Base-by-base conservation (phyloP, 2,888 invertebrate species). In the Apotomis betuletana region DNA sequence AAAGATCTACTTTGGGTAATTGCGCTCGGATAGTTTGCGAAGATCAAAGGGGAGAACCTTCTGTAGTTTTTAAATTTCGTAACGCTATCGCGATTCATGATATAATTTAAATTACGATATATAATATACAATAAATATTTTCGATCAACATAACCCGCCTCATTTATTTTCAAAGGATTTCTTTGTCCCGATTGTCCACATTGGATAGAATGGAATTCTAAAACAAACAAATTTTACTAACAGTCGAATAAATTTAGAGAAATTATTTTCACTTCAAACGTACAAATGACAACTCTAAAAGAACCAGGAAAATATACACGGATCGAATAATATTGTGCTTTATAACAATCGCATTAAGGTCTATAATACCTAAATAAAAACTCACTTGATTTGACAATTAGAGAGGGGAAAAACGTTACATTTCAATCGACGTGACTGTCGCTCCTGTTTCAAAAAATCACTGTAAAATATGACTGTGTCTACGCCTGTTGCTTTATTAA, bases 201-300 rank as follows among this genome's bases (percentile, higher is more conserved):
- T 51, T 12, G 44, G 54, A 15, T 15, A 9, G 41, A 55, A 64
- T 10, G 5, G 55, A 55, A 54, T 54, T 41, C 41, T 41, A 52
- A 38, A 63, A 64, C 12, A 55, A 64, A 55, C 12, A 64, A 63
- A 63, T 41, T 27, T 5, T 8, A n/a, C 41, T 0, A 55, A 64
- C 54, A 41, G 36, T 27, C 13, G 55, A 64, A 44, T 44, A 54
- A 44, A 64, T 15, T 27, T 12, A 55, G 52, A 44, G 60, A 61
- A 0, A 44, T 64, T 61, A 10, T 61, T 61, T 52, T 55, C 6
- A 54, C 64, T 55, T 55, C 44, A 64, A 64, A 55, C 12, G 15
- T 12, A 41, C 54, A 44, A 64, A 55, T 44, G 44, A 64, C 15
- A 54, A 44, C 15, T 44, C 54, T 55, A n/a, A 12, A 15, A 64